Evolutionary conservation across 2,113 vertebrate species (phyloP).

Genomic region (Ramphastos sulfuratus): DNA sequence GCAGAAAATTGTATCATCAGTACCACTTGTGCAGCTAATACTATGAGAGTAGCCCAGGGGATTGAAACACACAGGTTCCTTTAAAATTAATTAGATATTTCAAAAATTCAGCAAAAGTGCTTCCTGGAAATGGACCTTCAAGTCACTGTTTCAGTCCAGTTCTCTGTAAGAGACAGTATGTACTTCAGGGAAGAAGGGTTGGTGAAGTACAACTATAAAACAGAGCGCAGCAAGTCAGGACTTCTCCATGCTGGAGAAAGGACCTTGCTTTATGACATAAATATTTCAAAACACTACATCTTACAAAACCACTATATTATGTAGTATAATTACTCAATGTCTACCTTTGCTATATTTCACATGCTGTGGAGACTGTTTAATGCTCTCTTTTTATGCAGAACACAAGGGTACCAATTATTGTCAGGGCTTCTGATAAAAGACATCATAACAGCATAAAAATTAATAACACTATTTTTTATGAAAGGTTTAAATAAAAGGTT

Average conservation of each 20-base stretch:
- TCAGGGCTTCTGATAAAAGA: background rate
- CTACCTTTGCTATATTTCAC: background rate
- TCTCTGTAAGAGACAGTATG: background rate
- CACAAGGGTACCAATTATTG: background rate
- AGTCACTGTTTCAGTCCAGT: background rate
- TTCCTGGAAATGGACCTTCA: background rate
- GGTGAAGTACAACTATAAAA: background rate
- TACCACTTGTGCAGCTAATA: slow-evolving; percentile 1
- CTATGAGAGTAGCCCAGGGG: slow-evolving; percentile 1
- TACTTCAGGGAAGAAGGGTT: background rate
- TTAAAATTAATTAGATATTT: slow-evolving; percentile 17
- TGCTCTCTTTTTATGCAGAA: background rate
- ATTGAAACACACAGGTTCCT: slow-evolving; percentile 17
- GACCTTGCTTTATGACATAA: background rate
- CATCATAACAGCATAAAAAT: background rate
- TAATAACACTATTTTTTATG: background rate
- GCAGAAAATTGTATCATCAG: slow-evolving; percentile 37
- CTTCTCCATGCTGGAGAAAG: background rate
- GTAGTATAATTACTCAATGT: background rate
- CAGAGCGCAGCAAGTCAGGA: background rate
- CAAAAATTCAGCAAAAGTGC: background rate
- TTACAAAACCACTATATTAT: background rate
- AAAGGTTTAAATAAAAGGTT: background rate
- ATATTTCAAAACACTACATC: background rate
- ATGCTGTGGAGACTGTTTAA: background rate